Evolutionary conservation across 1,140 invertebrate genomes (phyloP).

Genomic region (Nasonia vitripennis): DNA sequence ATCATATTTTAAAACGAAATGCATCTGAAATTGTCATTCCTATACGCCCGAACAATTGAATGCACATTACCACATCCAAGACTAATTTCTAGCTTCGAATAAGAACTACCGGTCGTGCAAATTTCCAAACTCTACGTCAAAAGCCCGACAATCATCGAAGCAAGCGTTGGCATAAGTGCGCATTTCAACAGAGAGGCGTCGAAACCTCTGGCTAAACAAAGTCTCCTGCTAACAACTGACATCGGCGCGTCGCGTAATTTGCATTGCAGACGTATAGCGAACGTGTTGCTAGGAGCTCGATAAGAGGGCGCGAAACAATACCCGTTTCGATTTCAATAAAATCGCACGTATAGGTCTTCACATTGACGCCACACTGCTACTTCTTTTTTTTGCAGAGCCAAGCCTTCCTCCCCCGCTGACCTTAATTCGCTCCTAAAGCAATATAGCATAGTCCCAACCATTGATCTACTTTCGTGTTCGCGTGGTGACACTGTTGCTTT

Average conservation of each 20-base stretch:
- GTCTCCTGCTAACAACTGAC: neutral
- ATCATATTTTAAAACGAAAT: too few species aligned
- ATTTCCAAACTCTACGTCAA: neutral
- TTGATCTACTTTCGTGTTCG: constrained; percentile 35
- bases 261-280: neutral
- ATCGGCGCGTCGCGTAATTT: neutral
- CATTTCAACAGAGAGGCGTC: neutral
- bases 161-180: too few species aligned
- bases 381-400: constrained; percentile 18
- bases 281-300: neutral
- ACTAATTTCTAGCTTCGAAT: neutral
- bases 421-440: constrained; percentile 39
- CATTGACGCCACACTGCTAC: neutral
- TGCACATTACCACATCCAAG: neutral
- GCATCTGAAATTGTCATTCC: too few species aligned
- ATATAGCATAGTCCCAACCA: neutral
- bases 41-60: too few species aligned
- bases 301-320: neutral
- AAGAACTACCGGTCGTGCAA: neutral
- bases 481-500: constrained; percentile 19
- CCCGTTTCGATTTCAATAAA: constrained; percentile 11
- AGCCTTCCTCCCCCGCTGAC: constrained; percentile 43
- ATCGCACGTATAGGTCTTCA: constrained; percentile 33
- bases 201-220: neutral
- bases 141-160: neutral